Evolutionary conservation across 2,797 vertebrate genomes (phyloP).

Genomic region (Pseudochromis fuscus): DNA sequence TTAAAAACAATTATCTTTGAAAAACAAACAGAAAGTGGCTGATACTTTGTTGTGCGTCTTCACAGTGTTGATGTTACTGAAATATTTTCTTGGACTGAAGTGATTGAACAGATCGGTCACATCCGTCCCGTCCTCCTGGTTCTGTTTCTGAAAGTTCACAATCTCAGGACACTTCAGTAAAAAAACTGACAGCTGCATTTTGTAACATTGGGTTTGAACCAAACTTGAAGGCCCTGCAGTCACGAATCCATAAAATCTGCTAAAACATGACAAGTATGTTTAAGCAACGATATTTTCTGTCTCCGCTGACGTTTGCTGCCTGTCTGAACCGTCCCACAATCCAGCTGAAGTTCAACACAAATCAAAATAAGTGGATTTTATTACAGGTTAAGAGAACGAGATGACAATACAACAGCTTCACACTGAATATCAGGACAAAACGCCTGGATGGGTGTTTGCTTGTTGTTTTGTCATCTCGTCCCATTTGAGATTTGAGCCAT

Average conservation of each 20-base stretch:
- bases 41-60: not conserved
- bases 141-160: not conserved
- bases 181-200: conserved; percentile 13
- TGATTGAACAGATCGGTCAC: not conserved
- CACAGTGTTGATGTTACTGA: not conserved
- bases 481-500: not conserved
- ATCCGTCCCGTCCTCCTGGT: not conserved
- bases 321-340: not conserved
- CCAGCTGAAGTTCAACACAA: conserved; percentile 9
- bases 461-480: conserved; percentile 18
- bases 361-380: not conserved
- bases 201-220: not conserved
- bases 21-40: too few species aligned
- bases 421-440: not conserved
- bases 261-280: conserved; percentile 22
- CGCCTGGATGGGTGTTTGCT: not conserved
- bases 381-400: not conserved
- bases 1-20: too few species aligned
- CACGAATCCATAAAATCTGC: conserved; percentile 25
- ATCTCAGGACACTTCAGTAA: not conserved
- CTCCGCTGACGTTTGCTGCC: not conserved
- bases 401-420: not conserved
- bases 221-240: not conserved
- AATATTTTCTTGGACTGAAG: not conserved
- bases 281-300: not conserved